These are phyloP conservation scores for Podarcis cretensis DNA, from an alignment of 2,113 vertebrate species.

Conservation along the genomic window DNA sequence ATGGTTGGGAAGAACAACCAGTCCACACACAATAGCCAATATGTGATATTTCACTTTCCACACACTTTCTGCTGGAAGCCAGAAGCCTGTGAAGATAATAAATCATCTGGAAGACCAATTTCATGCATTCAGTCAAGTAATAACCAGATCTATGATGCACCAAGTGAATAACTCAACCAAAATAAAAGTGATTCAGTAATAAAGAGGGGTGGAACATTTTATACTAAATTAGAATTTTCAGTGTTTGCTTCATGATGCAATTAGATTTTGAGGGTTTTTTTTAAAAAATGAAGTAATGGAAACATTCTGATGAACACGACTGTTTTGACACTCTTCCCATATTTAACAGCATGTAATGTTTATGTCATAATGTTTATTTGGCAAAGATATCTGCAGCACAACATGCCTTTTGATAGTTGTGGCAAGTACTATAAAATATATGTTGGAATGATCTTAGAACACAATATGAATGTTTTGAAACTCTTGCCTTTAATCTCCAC, in stretches of 20 bases:
- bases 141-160: not conserved
- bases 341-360: conserved; percentile 52
- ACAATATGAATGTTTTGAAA: not conserved
- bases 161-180: not conserved
- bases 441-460: conserved; percentile 43
- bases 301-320: conserved; percentile 23
- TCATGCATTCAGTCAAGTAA: not conserved
- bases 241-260: conserved; percentile 50
- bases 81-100: not conserved
- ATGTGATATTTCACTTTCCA: not conserved
- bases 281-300: conserved; percentile 24
- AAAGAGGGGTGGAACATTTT: conserved; percentile 33
- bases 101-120: not conserved
- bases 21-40: not conserved
- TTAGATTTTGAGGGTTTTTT: conserved; percentile 46
- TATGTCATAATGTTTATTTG: conserved; percentile 59
- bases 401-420: conserved; percentile 50
- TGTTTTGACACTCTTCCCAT: conserved; percentile 41
- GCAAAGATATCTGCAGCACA: conserved; percentile 37
- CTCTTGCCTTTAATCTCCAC: not conserved
- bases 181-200: not conserved
- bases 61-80: not conserved
- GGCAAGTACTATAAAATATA: conserved; percentile 46
- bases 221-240: conserved; percentile 49
- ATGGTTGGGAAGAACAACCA: not conserved